Evolutionary conservation across 2,888 invertebrate genomes (phyloP), one percentile per base, ranked within the genome.

Genomic region (Cheilosia pagana): DNA sequence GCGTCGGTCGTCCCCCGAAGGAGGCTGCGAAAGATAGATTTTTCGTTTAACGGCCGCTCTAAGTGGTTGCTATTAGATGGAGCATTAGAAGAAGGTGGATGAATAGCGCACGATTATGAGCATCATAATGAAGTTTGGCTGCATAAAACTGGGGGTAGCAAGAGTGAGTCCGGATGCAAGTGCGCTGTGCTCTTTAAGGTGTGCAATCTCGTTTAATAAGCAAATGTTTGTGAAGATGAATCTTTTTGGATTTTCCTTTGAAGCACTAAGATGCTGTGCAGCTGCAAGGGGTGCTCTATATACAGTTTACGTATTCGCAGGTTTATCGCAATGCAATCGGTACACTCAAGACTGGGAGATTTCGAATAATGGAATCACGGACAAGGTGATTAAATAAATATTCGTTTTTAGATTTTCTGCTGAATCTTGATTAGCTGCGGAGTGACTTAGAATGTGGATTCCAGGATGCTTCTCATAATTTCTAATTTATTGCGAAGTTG

Each of bases 221-320:
- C 81, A 85, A 85, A 85, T 85, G 85, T 85, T 85, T 85, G 63
- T 31, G 31, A 62, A 76, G 81, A 85, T 85, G 41, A 53, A 85
- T 85, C 79, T 75, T 60, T 60, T 65, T 52, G 55, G 21, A 59
- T 31, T 53, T 16, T 16, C 43, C 25, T 59, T 53, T 62, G 12
- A 31, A 76, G 23, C 43, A 77, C 23, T 16, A 59, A 53, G 35
- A 67, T 65, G 23, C 3, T 23, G 7, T 31, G 6, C 7, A 19
- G 43, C 43, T 65, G 21, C n/a, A 2, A 52, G 39, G 65, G 35
- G 12, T 35, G 35, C 3, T 35, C 35, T 12, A 55, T 35, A 43
- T 53, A n/a, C n/a, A 45, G 3, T 14, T 8, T 35, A 53, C 52
- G 39, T 41, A 57, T 43, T 48, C 16, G 31, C 53, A 21, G 45